Conservation (phyloP, 2,888 invertebrate genomes). For the Lithosia quadra region DNA sequence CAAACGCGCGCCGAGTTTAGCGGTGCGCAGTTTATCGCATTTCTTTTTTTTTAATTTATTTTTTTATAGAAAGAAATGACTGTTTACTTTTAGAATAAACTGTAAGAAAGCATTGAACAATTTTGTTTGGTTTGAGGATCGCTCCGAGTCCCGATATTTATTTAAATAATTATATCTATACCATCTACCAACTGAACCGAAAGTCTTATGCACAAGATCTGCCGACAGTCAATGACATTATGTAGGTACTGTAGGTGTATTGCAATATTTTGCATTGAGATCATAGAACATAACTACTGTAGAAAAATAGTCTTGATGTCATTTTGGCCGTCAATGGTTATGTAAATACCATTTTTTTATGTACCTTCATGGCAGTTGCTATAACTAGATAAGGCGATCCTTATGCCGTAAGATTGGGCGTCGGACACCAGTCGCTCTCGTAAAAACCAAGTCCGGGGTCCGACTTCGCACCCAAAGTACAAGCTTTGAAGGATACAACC, state of each 20-base stretch:
- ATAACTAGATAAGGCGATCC: too few relatives aligned
- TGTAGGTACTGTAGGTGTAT: background rate
- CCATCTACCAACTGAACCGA: background rate
- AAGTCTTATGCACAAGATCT: background rate
- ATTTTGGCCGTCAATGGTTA: too few relatives aligned
- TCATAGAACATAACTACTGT: background rate
- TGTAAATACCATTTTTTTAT: background rate
- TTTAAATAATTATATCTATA: constrained; percentile 15
- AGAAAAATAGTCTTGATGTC: too few relatives aligned
- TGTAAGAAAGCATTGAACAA: constrained; percentile 77
- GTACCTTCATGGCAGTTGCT: too few relatives aligned
- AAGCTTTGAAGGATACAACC: too few relatives aligned
- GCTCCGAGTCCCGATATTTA: constrained; percentile 57
- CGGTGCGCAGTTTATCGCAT: constrained; percentile 66
- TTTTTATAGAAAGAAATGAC: constrained; percentile 79
- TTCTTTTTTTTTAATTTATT: constrained; percentile 78
- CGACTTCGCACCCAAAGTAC: too few relatives aligned
- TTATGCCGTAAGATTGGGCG: too few relatives aligned
- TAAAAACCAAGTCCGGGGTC: too few relatives aligned
- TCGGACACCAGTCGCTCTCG: too few relatives aligned
- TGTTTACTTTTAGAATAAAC: constrained; percentile 86
- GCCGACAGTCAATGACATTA: background rate
- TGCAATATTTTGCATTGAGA: background rate
- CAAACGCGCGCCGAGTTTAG: constrained; percentile 57
- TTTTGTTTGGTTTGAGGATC: constrained; percentile 75